These are phyloP conservation scores for Myodes glareolus DNA, from an alignment of 2,113 vertebrate genomes.

Conservation along the genomic window DNA sequence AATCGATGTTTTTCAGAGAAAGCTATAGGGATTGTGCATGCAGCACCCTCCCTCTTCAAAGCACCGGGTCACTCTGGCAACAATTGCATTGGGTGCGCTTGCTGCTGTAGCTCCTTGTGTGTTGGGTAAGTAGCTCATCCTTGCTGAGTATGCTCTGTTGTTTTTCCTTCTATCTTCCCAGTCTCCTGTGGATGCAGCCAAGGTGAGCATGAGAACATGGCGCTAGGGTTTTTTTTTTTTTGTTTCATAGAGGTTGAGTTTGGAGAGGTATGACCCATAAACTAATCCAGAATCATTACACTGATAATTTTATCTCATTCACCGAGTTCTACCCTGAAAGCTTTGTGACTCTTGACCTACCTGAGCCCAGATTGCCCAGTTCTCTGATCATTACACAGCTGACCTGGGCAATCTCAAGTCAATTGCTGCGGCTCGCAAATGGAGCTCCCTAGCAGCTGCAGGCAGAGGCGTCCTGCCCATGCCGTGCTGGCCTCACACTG, in stretches of 20 bases:
- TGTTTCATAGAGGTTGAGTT: not conserved
- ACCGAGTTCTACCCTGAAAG: not conserved
- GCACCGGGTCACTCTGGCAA: not conserved
- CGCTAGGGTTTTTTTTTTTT: too few species aligned
- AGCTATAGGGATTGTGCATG: not conserved
- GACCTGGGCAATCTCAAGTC: not conserved
- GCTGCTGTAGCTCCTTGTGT: not conserved
- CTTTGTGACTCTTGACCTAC: not conserved
- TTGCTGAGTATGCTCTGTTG: not conserved
- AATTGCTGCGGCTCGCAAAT: not conserved
- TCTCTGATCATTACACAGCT: not conserved
- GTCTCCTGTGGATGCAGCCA: not conserved
- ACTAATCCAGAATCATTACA: not conserved
- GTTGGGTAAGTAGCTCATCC: not conserved
- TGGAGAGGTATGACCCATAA: not conserved
- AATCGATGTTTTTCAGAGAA: not conserved
- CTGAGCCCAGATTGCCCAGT: not conserved
- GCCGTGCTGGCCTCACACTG: too few species aligned
- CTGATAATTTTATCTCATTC: not conserved
- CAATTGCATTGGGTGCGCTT: not conserved
- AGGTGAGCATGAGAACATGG: not conserved
- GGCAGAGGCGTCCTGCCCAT: not conserved
- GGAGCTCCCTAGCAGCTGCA: not conserved
- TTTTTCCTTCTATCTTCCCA: not conserved
- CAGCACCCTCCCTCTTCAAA: not conserved